Evolutionary conservation across 1,140 invertebrate genomes (phyloP), one percentile per base, ranked within the genome.

Genomic region (Tribolium castaneum): DNA sequence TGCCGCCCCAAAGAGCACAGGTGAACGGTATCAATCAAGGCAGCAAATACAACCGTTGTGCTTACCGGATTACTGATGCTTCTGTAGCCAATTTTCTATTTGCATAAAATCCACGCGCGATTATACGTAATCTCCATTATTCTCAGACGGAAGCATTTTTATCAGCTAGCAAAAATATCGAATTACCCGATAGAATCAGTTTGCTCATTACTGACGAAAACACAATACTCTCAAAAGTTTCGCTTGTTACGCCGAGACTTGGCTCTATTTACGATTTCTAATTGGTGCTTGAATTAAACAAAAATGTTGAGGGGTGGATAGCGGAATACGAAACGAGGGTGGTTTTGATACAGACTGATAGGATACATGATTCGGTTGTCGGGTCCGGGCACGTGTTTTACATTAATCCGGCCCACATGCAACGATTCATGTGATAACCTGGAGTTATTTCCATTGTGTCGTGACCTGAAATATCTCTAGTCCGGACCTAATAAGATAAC

Each of bases 401-500:
- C 78, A 81, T 81, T 81, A 81, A 81, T 80, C 78, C 78, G 52
- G 16, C 70, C 72, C 80, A 79, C 78, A 77, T 82, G 72, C 62
- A 78, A 54, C 75, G 73, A 80, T 81, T 59, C 78, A 59, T 78
- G 76, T 82, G 78, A 82, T 83, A 83, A 82, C 80, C 80, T 71
- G 76, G 79, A 83, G 82, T 83, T 83, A 83, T 83, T 80, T 83
- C 73, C 80, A 82, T 82, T 80, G 80, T 82, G 82, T 82, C 82
- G 76, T 80, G 82, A 82, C 82, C 82, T 70, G 78, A 59, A 80
- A 80, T 83, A 79, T 51, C 50, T 74, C 59, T 35, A 66, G 6
- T 66, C 7, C 30, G 59, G 59, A 13, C 59, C 59, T 35, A 66
- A 66, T 66, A 66, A 66, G 59, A 66, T 66, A 66, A 39, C 59